phyloP scores from a whole-genome alignment of 2,113 vertebrate species.

The Poeciliopsis turrubarensis region DNA sequence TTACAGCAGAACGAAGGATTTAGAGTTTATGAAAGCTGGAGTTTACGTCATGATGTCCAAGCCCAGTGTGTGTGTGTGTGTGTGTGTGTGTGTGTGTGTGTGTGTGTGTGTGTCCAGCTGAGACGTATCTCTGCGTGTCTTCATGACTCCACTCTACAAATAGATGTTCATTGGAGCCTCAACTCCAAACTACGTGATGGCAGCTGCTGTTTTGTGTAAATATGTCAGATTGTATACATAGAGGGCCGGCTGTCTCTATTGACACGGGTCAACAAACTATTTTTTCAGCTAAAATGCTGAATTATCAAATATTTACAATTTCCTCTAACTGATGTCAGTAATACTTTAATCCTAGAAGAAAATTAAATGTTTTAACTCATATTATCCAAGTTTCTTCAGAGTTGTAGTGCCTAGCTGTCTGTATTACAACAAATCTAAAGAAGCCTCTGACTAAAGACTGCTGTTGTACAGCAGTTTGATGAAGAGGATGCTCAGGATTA shows the following conservation, averaged over 20 bases:
- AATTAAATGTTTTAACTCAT: too few relatives aligned
- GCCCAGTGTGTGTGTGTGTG: conserved; percentile 16
- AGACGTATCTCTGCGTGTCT: conserved; percentile 36
- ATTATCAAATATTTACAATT: not conserved
- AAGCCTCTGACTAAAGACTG: too few relatives aligned
- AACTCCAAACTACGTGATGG: conserved; percentile 82
- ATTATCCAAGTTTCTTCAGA: too few relatives aligned
- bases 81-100: conserved; percentile 24
- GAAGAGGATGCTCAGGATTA: too few relatives aligned
- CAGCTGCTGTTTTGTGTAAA: conserved; percentile 76
- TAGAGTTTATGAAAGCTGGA: not conserved
- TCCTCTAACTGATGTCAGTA: too few relatives aligned
- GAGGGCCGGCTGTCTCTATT: conserved; percentile 28
- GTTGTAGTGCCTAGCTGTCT: too few relatives aligned
- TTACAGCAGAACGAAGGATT: conserved; percentile 8
- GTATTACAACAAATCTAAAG: too few relatives aligned
- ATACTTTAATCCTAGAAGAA: too few relatives aligned
- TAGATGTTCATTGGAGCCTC: conserved; percentile 71
- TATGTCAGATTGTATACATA: conserved; percentile 53
- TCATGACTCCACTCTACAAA: conserved; percentile 80
- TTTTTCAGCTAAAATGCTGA: not conserved
- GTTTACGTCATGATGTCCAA: conserved; percentile 4
- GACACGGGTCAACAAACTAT: not conserved
- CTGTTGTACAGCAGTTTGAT: too few relatives aligned
- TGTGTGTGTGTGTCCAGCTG: conserved; percentile 25